Evolutionary conservation across 1,140 invertebrate species (phyloP).

Genomic region (Drosophila tropicalis): DNA sequence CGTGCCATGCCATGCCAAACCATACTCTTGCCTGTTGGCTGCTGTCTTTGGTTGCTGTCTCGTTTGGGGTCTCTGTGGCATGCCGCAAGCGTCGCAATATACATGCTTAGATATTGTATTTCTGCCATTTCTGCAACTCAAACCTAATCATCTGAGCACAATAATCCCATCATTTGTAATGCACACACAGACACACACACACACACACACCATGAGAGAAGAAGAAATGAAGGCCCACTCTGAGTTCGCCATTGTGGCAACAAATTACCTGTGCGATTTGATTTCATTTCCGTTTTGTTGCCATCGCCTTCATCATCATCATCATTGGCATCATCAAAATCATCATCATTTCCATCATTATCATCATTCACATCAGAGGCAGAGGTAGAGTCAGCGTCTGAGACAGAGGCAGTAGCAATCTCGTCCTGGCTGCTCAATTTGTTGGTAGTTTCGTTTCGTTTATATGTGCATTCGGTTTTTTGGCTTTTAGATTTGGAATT

Average conservation of each 20-base stretch:
- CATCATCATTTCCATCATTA: constrained; percentile 35
- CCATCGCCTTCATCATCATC: constrained; percentile 27
- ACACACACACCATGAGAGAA: constrained; percentile 19
- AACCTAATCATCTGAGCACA: constrained; percentile 60
- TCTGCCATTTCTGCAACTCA: constrained; percentile 46
- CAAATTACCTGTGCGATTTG: constrained; percentile 77
- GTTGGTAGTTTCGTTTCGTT: constrained; percentile 23
- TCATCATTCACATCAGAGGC: neutral
- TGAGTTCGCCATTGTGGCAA: constrained; percentile 59
- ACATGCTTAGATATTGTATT: constrained; percentile 27
- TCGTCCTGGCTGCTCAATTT: constrained; percentile 31
- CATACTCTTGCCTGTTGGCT: constrained; percentile 5
- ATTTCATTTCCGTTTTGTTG: constrained; percentile 67
- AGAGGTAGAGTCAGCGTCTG: neutral
- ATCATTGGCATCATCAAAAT: constrained; percentile 31
- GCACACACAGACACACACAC: constrained; percentile 29
- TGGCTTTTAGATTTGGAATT: constrained; percentile 48
- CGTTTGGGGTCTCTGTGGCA: constrained; percentile 17
- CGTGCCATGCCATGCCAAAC: neutral
- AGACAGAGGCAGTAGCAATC: neutral
- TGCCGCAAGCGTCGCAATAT: constrained; percentile 34
- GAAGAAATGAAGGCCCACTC: constrained; percentile 35
- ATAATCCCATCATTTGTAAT: constrained; percentile 73
- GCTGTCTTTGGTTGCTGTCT: constrained; percentile 21
- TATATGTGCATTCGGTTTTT: constrained; percentile 57